Base-by-base conservation (phyloP, 2,888 invertebrate genomes). In the Mythimna impura region DNA sequence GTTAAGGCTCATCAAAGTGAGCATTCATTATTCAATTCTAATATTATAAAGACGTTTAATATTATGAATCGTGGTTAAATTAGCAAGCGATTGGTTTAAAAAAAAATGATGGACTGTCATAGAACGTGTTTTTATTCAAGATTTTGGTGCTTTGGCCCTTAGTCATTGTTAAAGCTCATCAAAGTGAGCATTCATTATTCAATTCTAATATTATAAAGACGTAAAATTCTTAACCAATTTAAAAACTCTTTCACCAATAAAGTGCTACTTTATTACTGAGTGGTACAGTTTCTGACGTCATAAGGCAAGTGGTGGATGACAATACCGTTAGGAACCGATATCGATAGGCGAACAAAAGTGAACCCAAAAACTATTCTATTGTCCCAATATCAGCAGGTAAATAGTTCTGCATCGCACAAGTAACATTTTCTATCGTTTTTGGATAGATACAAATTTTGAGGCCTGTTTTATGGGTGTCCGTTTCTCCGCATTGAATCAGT, bases 401-500 rank as follows among this genome's bases (percentile, higher is more conserved):
- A 91, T 87, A 90, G 89, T 90, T 81, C 93, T 94, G 81, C 81
- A 95, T 90, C 95, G 86, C 94, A 88, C 87, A 91, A 84, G 76
- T 74, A 84, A 92, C 84, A 83, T 94, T 93, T 94, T 90, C 52
- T 9, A 64, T 66, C 57, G 22, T 22, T 71, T 65, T 75, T 36
- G 63, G 9, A 61, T 64, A 61, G 34, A 69, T 55, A 80, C 47
- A 69, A 74, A 61, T 67, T 74, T 80, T 86, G 79, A 6, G 50
- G 4, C 0, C 1, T 3, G 5, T 3, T 5, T 0, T 6, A 12
- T 76, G 89, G 95, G 91, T 90, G 95, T 96, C 95, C 95, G 92
- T 94, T 89, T 94, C 96, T 95, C 89, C 95, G 92, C 93, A 93
- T 93, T 88, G 61, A 93, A 88, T 92, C 94, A 95, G 95, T 91